Base-by-base conservation (phyloP, 2,797 vertebrate species). In the Amazona finschi region DNA sequence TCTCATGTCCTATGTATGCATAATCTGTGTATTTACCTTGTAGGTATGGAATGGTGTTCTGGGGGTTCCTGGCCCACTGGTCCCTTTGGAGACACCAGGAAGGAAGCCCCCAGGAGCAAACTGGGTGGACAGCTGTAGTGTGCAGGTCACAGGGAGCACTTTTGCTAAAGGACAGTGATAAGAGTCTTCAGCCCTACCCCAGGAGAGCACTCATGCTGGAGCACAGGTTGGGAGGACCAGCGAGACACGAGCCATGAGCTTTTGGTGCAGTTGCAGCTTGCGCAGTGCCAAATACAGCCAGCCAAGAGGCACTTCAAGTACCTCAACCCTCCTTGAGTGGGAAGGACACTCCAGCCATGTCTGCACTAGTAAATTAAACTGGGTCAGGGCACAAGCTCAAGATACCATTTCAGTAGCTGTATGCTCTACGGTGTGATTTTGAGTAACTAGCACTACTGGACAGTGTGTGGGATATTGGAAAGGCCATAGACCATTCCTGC, bases 371-470 rank as follows among this genome's bases (percentile, higher is more conserved):
- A 66, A 27, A 30, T n/a, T 33, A 49, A 77, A 38, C 14, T 25
- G 49, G 44, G 58, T 16, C 49, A 77, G 33, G 24, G 17, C 41
- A 15, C 5, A 31, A 76, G 43, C 30, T 52, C 0, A 6, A 79
- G 24, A 38, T 30, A 33, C 19, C 25, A 10, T 67, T 62, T 55
- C 72, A 60, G 4, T 66, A 47, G 15, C 25, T 43, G 8, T 8
- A 25, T 0, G 0, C 13, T 65, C 31, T 30, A 12, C 3, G 3
- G 60, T 0, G 0, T 43, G 13, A 39, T n/a, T 85, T 52, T 75
- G 58, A 87, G 66, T 10, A 43, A 47, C 11, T 1, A 33, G 53
- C 21, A 47, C 58, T 33, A 4, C 22, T 9, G 44, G 60, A 52
- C 25, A 36, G 41, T 0, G 4, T 38, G 11, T 11, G 9, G 41